Percentiles rank a stretch among this genome's conserved stretches.
phyloP scores from a whole-genome alignment of 2,888 invertebrate genomes.

The Oscheius sp. region DNA sequence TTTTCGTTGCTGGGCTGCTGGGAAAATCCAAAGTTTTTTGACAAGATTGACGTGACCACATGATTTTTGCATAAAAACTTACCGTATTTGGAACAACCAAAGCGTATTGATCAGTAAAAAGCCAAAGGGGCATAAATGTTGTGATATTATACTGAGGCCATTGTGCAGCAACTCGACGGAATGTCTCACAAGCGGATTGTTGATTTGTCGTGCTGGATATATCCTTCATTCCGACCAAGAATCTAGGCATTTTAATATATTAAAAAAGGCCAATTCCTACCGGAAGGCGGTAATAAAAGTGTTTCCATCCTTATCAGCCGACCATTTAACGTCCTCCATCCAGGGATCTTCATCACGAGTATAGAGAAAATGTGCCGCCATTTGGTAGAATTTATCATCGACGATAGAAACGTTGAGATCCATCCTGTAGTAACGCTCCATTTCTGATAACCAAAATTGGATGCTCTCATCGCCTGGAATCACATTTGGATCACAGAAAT shows the following conservation, averaged over 20 bases:
- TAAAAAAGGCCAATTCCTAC: slow-evolving; percentile 18
- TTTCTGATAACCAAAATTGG: slow-evolving; percentile 66
- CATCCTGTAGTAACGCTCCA: slow-evolving; percentile 53
- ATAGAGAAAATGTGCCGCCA: slow-evolving; percentile 59
- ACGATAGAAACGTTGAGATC: slow-evolving; percentile 21
- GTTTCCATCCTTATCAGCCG: slow-evolving; percentile 33
- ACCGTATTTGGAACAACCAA: slow-evolving; percentile 69
- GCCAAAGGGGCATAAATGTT: slow-evolving; percentile 70
- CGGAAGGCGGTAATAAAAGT: slow-evolving; percentile 51
- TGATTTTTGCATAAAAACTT: neutral
- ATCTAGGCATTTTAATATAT: slow-evolving; percentile 39
- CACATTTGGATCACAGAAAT: too few species aligned
- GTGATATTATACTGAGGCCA: slow-evolving; percentile 61
- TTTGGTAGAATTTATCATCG: slow-evolving; percentile 51
- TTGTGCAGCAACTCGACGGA: slow-evolving; percentile 51
- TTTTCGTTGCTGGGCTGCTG: too few species aligned
- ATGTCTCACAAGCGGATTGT: slow-evolving; percentile 59
- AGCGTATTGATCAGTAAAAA: slow-evolving; percentile 71
- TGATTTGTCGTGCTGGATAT: slow-evolving; percentile 63
- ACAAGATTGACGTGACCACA: too few species aligned
- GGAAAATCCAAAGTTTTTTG: too few species aligned
- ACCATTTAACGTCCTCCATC: slow-evolving; percentile 61
- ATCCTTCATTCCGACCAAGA: slow-evolving; percentile 65
- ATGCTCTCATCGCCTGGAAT: slow-evolving; percentile 53
- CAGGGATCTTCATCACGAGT: slow-evolving; percentile 55